Evolutionary conservation across 2,113 vertebrate species (phyloP), one percentile per base, ranked within the genome.

Genomic region (Myotis brandtii): DNA sequence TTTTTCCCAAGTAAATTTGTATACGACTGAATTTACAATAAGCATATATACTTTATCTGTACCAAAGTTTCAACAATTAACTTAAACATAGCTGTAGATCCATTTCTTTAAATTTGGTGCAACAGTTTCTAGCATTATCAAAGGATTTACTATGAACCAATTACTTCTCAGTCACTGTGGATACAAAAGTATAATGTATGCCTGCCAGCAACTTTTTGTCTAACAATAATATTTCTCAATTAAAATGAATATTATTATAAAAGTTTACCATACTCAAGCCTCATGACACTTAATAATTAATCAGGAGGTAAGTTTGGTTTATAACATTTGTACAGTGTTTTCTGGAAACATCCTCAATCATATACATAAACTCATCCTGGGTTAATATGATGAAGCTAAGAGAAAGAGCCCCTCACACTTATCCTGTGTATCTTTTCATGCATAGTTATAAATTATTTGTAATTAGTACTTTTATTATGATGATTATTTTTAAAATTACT

Each of bases 1-100:
- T 83, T 79, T 85, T 75, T 37, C 46, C 56, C 37, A 81, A 95
- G 14, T 83, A 85, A 96, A 88, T 50, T 87, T 96, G 27, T 67
- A 3, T 73, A 54, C n/a, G 37, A 59, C 52, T 79, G 20, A 81
- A 18, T 64, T 90, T 80, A 89, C 66, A 59, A 23, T 89, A 92
- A 92, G 25, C 9, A 80, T 6, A 70, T 79, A 48, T 77, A 81
- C 12, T 88, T 95, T 85, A 77, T 59, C 13, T 80, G 1, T 32
- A 72, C 5, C 5, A 72, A 87, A 27, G 8, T 59, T 66, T 87
- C 25, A 69, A 17, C 76, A 86, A 64, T 83, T 79, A 83, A 84
- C 73, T 73, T 86, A 25, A n/a, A 77, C 16, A 70, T 40, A 34
- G 21, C 3, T 80, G 50, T 43, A 21, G 18, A 32, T 52, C 4